Conservation (phyloP, 2,888 invertebrate genomes). For the Lasioglossum calceatum region DNA sequence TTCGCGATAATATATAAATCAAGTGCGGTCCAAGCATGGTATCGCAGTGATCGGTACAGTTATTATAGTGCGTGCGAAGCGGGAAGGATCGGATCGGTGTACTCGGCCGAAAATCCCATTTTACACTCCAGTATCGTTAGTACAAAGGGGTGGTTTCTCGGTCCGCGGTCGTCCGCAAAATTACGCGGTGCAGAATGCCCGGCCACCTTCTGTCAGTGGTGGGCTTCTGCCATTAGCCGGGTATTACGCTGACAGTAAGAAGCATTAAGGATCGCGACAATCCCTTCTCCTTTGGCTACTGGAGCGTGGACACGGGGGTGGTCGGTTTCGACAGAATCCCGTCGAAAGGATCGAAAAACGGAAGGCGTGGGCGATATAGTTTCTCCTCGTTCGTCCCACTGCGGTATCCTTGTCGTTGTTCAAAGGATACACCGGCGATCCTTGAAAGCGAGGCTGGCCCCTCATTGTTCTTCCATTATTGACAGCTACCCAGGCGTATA, state of each 20-base stretch:
- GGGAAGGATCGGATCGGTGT: background rate
- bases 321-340: slow-evolving; percentile 21
- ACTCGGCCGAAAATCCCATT: slow-evolving; percentile 73
- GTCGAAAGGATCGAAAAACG: slow-evolving; percentile 35
- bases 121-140: slow-evolving; percentile 74
- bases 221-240: slow-evolving; percentile 70
- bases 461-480: slow-evolving; percentile 82
- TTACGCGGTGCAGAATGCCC: slow-evolving; percentile 67
- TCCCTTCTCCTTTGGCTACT: slow-evolving; percentile 76
- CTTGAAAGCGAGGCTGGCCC: slow-evolving; percentile 58
- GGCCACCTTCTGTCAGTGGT: slow-evolving; percentile 55
- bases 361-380: slow-evolving; percentile 41
- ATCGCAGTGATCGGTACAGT: too few relatives aligned
- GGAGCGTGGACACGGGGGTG: slow-evolving; percentile 68
- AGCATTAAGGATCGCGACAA: slow-evolving; percentile 77
- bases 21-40: too few relatives aligned
- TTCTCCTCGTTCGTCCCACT: background rate
- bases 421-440: slow-evolving; percentile 68
- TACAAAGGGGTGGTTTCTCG: slow-evolving; percentile 59
- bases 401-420: slow-evolving; percentile 27
- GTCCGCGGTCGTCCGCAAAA: slow-evolving; percentile 60
- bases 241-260: slow-evolving; percentile 78
- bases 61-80: background rate
- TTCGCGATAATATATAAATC: too few relatives aligned
- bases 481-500: slow-evolving; percentile 77